Evolutionary conservation across 2,113 vertebrate species (phyloP), one percentile per base, ranked within the genome.

Genomic region (Asarcornis scutulata): DNA sequence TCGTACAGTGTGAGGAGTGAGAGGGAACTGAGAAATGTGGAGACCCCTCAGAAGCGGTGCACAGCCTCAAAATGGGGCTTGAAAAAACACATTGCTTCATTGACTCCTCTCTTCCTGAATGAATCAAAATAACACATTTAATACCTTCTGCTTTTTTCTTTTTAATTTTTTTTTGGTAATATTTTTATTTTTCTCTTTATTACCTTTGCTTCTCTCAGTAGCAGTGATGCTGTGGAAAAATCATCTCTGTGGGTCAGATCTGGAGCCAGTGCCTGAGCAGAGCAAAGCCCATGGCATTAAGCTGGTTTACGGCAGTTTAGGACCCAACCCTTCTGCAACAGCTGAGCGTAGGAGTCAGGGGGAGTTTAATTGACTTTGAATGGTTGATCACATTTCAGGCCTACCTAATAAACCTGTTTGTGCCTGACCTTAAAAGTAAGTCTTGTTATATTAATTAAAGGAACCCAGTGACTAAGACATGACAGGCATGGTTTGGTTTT

Each of bases 321-420:
- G 48, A 83, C 13, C 34, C 53, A 85, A 27, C 16, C 40, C 29
- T 53, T 71, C 69, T 53, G 56, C 63, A 81, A 79, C 64, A 93
- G 68, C 83, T 92, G 83, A 73, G 48, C 0, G 12, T 22, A 56
- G 76, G 48, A 96, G 68, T 62, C 14, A 27, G 58, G 22, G 20
- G 22, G 48, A 91, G 52, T 86, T 67, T 71, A 87, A 67, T 85
- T 80, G 63, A 88, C 55, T 95, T 42, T n/a, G 44, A 95, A 64
- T 18, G 55, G 25, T 9, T 56, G 50, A 58, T 83, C 36, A 71
- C 38, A 91, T 91, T 86, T 92, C 80, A 81, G 59, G 42, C 6
- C 1, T 56, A 71, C 55, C 56, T 92, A 77, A 69, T 88, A 88
- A 80, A 53, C 40, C 50, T 62, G 31, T 34, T 68, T 78, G n/a